These are phyloP conservation scores for Dromococcyx pavoninus DNA, from an alignment of 2,797 vertebrate genomes.

Conservation along the genomic window DNA sequence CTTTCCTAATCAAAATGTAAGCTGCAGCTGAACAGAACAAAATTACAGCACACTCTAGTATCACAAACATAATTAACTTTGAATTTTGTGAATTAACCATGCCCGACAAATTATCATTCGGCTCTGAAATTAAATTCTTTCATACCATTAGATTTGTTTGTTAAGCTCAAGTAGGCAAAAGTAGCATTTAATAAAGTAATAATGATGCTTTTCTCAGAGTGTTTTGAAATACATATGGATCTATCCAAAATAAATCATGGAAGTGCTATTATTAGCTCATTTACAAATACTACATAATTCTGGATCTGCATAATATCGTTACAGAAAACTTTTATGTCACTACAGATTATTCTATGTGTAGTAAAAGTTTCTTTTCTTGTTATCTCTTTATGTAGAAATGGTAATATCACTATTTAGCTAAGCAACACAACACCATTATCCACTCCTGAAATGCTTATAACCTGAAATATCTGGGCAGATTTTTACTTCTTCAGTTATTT, in stretches of 20 bases:
- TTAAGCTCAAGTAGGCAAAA: constrained; percentile 81
- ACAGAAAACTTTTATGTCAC: constrained; percentile 19
- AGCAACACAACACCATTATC: neutral
- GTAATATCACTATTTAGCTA: neutral
- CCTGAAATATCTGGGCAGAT: neutral
- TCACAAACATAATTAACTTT: constrained; percentile 84
- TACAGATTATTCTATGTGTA: neutral
- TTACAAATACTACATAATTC: constrained; percentile 41
- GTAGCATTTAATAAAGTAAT: constrained; percentile 81
- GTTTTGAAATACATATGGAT: constrained; percentile 69
- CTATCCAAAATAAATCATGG: constrained; percentile 73
- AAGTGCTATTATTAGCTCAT: constrained; percentile 69
- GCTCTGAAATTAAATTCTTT: constrained; percentile 86
- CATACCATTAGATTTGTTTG: constrained; percentile 84
- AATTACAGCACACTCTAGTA: constrained; percentile 78
- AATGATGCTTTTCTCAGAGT: constrained; percentile 69
- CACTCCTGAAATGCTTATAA: neutral
- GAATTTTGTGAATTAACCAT: constrained; percentile 84
- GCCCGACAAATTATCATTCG: constrained; percentile 85
- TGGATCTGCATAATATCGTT: constrained; percentile 38
- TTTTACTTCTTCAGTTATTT: neutral
- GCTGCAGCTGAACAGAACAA: constrained; percentile 76
- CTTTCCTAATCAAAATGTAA: constrained; percentile 76
- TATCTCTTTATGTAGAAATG: neutral
- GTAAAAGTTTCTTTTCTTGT: constrained; percentile 20